phyloP scores from a whole-genome alignment of 1,140 invertebrate genomes.

The Sitophilus oryzae region DNA sequence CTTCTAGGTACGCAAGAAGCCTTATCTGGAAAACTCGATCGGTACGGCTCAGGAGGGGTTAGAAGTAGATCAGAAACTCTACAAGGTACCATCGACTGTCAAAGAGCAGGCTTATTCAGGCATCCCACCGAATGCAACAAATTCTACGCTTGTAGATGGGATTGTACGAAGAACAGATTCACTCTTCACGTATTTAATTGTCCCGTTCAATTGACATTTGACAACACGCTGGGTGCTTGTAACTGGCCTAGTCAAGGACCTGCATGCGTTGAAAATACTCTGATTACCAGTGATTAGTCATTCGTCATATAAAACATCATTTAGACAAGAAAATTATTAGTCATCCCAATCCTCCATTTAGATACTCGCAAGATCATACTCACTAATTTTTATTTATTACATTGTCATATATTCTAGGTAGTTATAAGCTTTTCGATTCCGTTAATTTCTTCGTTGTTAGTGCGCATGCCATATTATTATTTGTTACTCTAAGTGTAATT shows the following conservation, averaged over 20 bases:
- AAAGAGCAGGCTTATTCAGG: slow-evolving; percentile 72
- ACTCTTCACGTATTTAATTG: slow-evolving; percentile 76
- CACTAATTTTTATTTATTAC: slow-evolving; percentile 12
- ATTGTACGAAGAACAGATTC: slow-evolving; percentile 70
- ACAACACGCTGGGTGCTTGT: slow-evolving; percentile 66
- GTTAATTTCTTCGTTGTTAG: slow-evolving; percentile 1
- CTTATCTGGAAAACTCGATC: slow-evolving; percentile 43
- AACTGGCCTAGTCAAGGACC: slow-evolving; percentile 80
- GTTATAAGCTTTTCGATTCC: background rate
- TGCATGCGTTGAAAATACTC: slow-evolving; percentile 64
- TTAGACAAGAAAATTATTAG: too few species aligned
- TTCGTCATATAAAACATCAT: too few species aligned
- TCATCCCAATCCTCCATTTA: too few species aligned
- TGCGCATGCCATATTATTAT: slow-evolving; percentile 3
- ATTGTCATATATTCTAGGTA: background rate
- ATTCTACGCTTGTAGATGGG: slow-evolving; percentile 81
- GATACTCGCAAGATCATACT: slow-evolving; percentile 5
- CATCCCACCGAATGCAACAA: slow-evolving; percentile 78
- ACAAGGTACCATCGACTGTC: slow-evolving; percentile 61
- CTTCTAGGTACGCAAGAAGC: slow-evolving; percentile 21
- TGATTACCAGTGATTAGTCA: slow-evolving; percentile 42
- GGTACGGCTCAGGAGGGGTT: slow-evolving; percentile 51
- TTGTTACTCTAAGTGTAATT: slow-evolving; percentile 2
- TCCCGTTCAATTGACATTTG: slow-evolving; percentile 74
- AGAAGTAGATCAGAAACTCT: slow-evolving; percentile 53